Base-by-base conservation (phyloP, 2,113 vertebrate species). In the Ceuthmochares aereus region DNA sequence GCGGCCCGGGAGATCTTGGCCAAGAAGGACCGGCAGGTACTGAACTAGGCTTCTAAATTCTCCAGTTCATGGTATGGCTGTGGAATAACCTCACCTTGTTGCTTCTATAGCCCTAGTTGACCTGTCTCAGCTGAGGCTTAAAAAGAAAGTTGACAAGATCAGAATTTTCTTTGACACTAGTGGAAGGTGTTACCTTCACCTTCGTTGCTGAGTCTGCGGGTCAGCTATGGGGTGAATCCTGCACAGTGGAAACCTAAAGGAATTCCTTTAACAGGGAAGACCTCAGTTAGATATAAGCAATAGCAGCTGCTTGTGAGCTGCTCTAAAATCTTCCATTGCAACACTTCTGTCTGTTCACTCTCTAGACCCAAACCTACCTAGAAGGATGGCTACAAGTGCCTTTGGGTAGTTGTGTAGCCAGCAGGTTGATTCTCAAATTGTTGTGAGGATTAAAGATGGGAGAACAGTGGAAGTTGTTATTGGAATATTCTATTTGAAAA, bases 11-110 rank as follows among this genome's bases (percentile, higher is more conserved):
- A 95, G 98, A 99, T 37, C 58, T 74, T 82, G 99, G 99, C 60
- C 97, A 96, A 43, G 97, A 98, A 80, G 99, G 99, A 87, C 97
- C 98, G 79, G 97, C 87, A 97, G 99, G 99, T 99, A 98, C 79
- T 36, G 84, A 36, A 52, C 15, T n/a, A 32, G 62, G 9, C 66
- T 14, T 45, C 20, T 8, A 6, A 54, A 5, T 77, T 69, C 88
- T 86, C 75, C 23, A 51, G 47, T 66, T 92, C 18, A 1, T 42
- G 25, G 13, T 77, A 26, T 47, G 70, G 29, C 75, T 67, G 30
- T 81, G 4, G 52, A 73, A 51, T 54, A 73, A 2, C 36, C 25
- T 78, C 66, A 47, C 56, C 43, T 54, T 37, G 14, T 30, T 43
- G 15, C 63, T 91, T 73, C 62, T 63, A 79, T 58, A 55, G 59